Evolutionary conservation across 2,888 invertebrate genomes (phyloP).

Genomic region (Phortica okadai): DNA sequence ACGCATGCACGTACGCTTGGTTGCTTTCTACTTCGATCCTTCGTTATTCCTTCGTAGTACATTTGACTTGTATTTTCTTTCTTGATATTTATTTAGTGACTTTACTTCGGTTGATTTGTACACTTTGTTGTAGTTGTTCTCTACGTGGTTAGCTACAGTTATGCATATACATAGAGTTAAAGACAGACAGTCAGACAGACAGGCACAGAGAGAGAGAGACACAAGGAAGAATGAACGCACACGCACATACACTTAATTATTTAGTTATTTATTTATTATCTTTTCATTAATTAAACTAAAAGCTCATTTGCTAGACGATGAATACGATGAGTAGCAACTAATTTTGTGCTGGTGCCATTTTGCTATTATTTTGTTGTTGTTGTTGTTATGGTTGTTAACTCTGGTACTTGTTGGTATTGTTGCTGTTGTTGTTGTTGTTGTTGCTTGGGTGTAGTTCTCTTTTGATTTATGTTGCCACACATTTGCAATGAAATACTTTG

Average conservation of each 20-base stretch:
- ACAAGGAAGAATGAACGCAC: constrained; percentile 31
- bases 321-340: neutral
- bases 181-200: neutral
- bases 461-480: constrained; percentile 17
- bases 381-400: constrained; percentile 15
- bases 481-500: constrained; percentile 11
- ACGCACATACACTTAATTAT: constrained; percentile 35
- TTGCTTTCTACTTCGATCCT: neutral
- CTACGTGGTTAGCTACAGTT: constrained; percentile 9
- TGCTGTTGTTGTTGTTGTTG: constrained; percentile 26
- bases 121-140: neutral
- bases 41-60: too few relatives aligned
- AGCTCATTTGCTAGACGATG: constrained; percentile 61
- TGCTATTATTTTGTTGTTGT: constrained; percentile 36
- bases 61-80: too few relatives aligned
- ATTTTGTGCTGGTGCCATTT: constrained; percentile 41
- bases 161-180: too few relatives aligned
- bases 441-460: neutral
- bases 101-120: neutral
- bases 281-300: constrained; percentile 67
- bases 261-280: constrained; percentile 56
- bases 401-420: constrained; percentile 36
- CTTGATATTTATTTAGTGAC: too few relatives aligned
- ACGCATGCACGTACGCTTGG: neutral
- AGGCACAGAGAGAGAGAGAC: neutral